phyloP scores from a whole-genome alignment of 1,140 invertebrate species.

The Anoplolepis gracilipes region DNA sequence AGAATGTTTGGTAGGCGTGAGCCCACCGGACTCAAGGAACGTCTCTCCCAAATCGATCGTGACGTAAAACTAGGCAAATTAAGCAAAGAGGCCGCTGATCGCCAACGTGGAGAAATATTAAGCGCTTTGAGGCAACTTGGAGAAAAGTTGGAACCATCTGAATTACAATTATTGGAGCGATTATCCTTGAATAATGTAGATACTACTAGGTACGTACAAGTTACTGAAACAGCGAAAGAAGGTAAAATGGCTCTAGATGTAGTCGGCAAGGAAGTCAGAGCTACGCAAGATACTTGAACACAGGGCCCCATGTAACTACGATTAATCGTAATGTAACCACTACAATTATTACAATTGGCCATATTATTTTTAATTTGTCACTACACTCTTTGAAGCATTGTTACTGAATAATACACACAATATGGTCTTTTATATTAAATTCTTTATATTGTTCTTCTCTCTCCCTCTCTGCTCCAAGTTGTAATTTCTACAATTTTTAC shows the following conservation, averaged over 20 bases:
- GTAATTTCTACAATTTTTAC: not conserved
- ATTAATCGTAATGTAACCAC: not conserved
- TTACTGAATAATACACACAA: not conserved
- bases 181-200: conserved; percentile 82
- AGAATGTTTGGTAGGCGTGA: conserved; percentile 92
- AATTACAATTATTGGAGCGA: conserved; percentile 88
- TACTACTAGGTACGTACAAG: conserved; percentile 87
- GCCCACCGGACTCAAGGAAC: conserved; percentile 89
- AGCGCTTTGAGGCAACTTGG: conserved; percentile 90
- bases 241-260: conserved; percentile 75
- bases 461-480: not conserved
- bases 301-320: not conserved
- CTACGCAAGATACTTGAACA: conserved; percentile 65
- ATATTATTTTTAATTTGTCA: conserved; percentile 10
- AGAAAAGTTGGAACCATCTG: conserved; percentile 87
- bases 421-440: not conserved
- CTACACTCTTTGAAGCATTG: not conserved
- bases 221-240: conserved; percentile 85
- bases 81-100: conserved; percentile 79
- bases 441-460: not conserved
- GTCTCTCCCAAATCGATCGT: conserved; percentile 87
- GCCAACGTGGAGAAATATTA: conserved; percentile 88
- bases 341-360: not conserved
- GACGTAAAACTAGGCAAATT: conserved; percentile 87
- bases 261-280: conserved; percentile 76